Base-by-base conservation (phyloP, 2,888 invertebrate genomes). In the Tiphia femorata region DNA sequence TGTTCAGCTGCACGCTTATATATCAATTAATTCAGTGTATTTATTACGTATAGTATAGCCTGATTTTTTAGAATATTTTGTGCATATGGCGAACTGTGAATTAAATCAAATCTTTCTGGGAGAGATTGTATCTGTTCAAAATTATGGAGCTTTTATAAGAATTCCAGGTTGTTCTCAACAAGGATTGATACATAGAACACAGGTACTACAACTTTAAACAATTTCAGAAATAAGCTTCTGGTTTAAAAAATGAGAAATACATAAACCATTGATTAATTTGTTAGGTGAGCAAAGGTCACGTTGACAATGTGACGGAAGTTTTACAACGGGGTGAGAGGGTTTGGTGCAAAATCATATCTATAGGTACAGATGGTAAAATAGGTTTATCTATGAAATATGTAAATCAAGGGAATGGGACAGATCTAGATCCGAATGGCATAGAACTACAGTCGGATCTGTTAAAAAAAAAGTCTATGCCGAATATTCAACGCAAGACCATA, bases 381-480 rank as follows among this genome's bases (percentile, higher is more conserved):
- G 81, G 78, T 6, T 49, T 84, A n/a, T 84, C 84, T 0, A 84
- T 84, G 84, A 84, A 84, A 64, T 67, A 79, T 19, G 84, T 84
- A 1, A 79, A 84, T 70, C 84, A 84, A 70, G 84, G 84, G 12
- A 81, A 73, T 57, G 84, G 84, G 10, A 77, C 67, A 12, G 84
- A 84, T 57, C 69, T 84, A 33, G 84, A 84, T 70, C 84, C 84
- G 0, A 84, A 81, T 55, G 81, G 83, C 3, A 77, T 84, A n/a
- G 78, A 83, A 46, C 65, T 80, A n/a, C 77, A 83, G 65, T 73
- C 67, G 60, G 84, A 84, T 49, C 70, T 78, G 25, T 82, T 81
- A 54, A 78, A 73, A 59, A 77, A 76, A 37, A 82, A 79, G 56
- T 66, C 58, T 20, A 60, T 72, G 1, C 72, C 75, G 1, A 58